A percentile compares a stretch with the other conserved stretches of the same genome.
These are phyloP conservation scores for Chelonoidis abingdonii DNA, from an alignment of 2,113 vertebrate species.

Conservation along the genomic window DNA sequence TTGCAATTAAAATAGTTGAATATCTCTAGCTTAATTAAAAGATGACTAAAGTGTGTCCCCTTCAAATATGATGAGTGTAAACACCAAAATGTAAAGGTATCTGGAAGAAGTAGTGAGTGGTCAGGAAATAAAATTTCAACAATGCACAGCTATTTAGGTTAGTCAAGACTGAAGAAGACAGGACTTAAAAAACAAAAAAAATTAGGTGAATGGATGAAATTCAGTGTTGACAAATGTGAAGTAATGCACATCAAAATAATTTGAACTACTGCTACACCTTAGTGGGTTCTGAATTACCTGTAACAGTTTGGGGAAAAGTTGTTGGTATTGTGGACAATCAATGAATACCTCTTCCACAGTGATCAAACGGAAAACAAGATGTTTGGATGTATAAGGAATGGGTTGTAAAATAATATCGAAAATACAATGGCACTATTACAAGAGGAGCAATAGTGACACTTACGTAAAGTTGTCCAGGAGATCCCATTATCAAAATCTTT, in stretches of 20 bases:
- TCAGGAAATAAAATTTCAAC: not conserved
- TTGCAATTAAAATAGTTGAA: not conserved
- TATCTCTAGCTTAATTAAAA: not conserved
- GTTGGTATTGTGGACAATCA: not conserved
- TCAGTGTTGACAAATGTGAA: not conserved
- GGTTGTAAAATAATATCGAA: not conserved
- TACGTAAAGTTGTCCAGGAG: not conserved
- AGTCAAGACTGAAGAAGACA: not conserved
- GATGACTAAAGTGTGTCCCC: not conserved
- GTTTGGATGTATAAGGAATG: not conserved
- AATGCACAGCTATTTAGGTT: not conserved
- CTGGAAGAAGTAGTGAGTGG: not conserved
- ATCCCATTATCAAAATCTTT: not conserved
- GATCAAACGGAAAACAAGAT: not conserved
- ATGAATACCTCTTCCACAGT: not conserved
- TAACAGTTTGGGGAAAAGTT: not conserved
- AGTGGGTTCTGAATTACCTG: not conserved
- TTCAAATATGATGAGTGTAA: rapidly evolving
- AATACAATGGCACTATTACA: not conserved
- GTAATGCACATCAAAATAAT: not conserved
- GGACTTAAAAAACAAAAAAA: not conserved
- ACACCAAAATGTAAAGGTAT: not conserved
- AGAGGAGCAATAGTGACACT: not conserved
- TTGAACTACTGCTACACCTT: not conserved
- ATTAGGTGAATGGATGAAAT: not conserved